Conservation (phyloP, 2,888 invertebrate genomes). For the Sipunculus nudus region DNA sequence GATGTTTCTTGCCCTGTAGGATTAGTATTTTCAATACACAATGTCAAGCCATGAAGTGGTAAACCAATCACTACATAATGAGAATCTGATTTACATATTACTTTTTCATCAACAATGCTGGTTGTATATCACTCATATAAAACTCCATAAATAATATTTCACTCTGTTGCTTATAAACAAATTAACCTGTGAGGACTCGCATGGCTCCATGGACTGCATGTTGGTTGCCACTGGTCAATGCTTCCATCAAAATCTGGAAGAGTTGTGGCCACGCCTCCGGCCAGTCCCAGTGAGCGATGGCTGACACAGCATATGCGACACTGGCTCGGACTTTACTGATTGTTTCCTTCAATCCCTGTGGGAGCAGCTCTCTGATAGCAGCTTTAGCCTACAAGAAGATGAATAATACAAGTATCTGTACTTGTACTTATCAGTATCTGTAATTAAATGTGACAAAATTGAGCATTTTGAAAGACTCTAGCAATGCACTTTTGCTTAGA, state of each 20-base stretch:
- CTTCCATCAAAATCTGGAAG: slow-evolving; percentile 75
- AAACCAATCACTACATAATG: too few relatives aligned
- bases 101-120: too few relatives aligned
- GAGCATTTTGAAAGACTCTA: too few relatives aligned
- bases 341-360: slow-evolving; percentile 74
- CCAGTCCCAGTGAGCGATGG: slow-evolving; percentile 79
- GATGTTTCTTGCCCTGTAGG: too few relatives aligned
- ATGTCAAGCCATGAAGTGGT: too few relatives aligned
- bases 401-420: slow-evolving; percentile 3
- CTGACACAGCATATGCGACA: slow-evolving; percentile 77
- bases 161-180: not conserved
- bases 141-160: too few relatives aligned
- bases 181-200: slow-evolving; percentile 73
- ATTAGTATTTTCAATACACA: too few relatives aligned
- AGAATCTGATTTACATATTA: too few relatives aligned
- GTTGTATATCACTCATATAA: too few relatives aligned
- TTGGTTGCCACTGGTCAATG: slow-evolving; percentile 70
- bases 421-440: not conserved
- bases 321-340: slow-evolving; percentile 76
- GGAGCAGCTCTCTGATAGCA: slow-evolving; percentile 74
- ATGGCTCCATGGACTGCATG: slow-evolving; percentile 77
- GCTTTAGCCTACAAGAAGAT: slow-evolving; percentile 69
- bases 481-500: too few relatives aligned
- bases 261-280: slow-evolving; percentile 78
- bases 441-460: too few relatives aligned